Base-by-base conservation (phyloP, 2,797 vertebrate species). In the Rhinoraja longicauda region DNA sequence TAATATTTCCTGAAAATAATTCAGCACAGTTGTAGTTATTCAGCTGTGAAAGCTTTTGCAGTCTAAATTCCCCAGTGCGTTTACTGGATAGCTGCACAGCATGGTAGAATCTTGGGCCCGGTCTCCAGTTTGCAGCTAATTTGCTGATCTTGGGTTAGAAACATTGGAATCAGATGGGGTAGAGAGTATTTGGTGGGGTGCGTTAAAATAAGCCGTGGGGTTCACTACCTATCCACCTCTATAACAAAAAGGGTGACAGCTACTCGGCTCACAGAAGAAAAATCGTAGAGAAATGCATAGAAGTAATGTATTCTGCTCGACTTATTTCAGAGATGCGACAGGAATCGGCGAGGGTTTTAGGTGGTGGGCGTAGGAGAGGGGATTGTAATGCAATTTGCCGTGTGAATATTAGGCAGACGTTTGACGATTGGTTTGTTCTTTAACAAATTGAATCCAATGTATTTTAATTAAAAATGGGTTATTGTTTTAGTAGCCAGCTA, bases 1-100 rank as follows among this genome's bases (percentile, higher is more conserved):
- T 90, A 70, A 70, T 70, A 70, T 39, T 39, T 70, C 88, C 36
- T 70, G 88, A 64, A 70, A 70, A 24, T 90, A 90, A 70, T 70
- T 90, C 88, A 26, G 19, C n/a, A 39, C 88, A 70, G 21, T 90
- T 21, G 32, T 15, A 67, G 21, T 90, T 90, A 70, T 90, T 67
- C 17, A 72, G 8, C 64, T 39, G 36, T n/a, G 81, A 82, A 82
- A 53, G 79, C 21, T 8, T 26, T n/a, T 10, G 8, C 10, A 82
- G 79, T 26, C 45, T 82, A 82, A 82, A 26, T 13, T 84, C 81
- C 53, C 53, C 81, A 84, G 53, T 13, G 81, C n/a, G 53, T 29
- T 84, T 29, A 1, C 10, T 84, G 24, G 26, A 32, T 57, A 82
- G 79, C 21, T 84, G 26, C 81, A 84, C 53, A 39, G 36, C 15